Percentiles rank a stretch among this genome's conserved stretches.
phyloP scores from a whole-genome alignment of 2,113 vertebrate species.

The Bucco capensis region DNA sequence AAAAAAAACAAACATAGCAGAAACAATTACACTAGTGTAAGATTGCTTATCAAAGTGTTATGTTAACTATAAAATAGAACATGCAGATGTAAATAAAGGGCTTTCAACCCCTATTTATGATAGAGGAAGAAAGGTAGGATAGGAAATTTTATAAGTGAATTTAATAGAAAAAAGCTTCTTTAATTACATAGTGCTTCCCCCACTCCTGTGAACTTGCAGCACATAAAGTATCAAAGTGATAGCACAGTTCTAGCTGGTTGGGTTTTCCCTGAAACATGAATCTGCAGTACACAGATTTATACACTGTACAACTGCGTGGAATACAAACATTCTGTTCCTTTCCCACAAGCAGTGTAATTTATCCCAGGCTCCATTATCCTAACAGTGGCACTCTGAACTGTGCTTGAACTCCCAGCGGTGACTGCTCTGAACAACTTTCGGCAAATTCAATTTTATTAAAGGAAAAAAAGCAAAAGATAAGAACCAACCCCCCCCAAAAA shows the following conservation, averaged over 20 bases:
- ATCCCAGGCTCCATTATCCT: conserved; percentile 60
- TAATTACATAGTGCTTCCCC: not conserved
- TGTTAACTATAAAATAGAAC: not conserved
- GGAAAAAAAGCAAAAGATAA: not conserved
- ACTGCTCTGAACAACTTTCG: conserved; percentile 34
- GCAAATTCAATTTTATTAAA: conserved; percentile 38
- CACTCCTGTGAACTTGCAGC: not conserved
- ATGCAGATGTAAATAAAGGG: not conserved
- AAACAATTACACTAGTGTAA: not conserved
- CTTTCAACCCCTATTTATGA: not conserved
- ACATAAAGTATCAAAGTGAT: conserved; percentile 2
- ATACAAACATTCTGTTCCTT: conserved; percentile 74
- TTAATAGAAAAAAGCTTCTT: conserved; percentile 12
- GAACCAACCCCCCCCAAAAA: not conserved
- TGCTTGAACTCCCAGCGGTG: conserved; percentile 59
- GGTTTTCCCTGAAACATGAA: conserved; percentile 52
- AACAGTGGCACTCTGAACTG: conserved; percentile 65
- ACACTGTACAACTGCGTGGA: conserved; percentile 46
- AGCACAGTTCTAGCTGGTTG: not conserved
- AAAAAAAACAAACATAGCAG: not conserved
- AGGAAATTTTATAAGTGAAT: not conserved
- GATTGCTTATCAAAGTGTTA: not conserved
- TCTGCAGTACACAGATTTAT: conserved; percentile 20
- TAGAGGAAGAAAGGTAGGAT: not conserved
- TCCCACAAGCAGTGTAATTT: conserved; percentile 73